Conservation (phyloP, 2,888 invertebrate species). For the Trichogramma dendrolimi region DNA sequence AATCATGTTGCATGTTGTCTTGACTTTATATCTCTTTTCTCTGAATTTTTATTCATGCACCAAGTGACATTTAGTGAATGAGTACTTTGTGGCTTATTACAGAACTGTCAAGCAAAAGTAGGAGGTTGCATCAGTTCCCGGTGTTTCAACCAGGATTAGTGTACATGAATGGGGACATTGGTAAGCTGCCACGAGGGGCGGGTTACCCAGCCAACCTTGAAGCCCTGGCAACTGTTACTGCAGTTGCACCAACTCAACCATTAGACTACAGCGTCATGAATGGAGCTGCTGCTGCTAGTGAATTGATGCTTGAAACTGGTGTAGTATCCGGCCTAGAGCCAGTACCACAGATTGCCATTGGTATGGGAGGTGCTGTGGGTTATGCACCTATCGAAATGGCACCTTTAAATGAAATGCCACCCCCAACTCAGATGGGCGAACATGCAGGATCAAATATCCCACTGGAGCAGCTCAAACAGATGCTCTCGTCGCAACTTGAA, state of each 20-base stretch:
- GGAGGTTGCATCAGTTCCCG: slow-evolving; percentile 1
- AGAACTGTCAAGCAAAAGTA: background rate
- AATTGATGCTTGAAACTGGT: slow-evolving; percentile 48
- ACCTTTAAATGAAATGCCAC: slow-evolving; percentile 49
- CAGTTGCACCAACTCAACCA: slow-evolving; percentile 38
- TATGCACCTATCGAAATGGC: slow-evolving; percentile 47
- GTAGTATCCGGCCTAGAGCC: slow-evolving; percentile 46
- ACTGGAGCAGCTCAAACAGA: slow-evolving; percentile 70
- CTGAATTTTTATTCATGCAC: background rate
- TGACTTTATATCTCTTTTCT: too few relatives aligned
- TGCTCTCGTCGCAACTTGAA: slow-evolving; percentile 78
- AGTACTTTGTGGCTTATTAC: too few relatives aligned
- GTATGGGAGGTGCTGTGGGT: slow-evolving; percentile 49
- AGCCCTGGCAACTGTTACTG: slow-evolving; percentile 52
- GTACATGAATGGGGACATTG: slow-evolving; percentile 81
- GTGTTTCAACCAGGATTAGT: slow-evolving; percentile 59
- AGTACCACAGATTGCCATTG: slow-evolving; percentile 46
- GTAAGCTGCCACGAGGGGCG: slow-evolving; percentile 70
- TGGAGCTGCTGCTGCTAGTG: slow-evolving; percentile 45
- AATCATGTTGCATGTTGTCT: too few relatives aligned
- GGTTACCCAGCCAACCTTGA: slow-evolving; percentile 68
- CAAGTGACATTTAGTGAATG: background rate
- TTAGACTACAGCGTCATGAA: slow-evolving; percentile 53
- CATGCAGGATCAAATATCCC: slow-evolving; percentile 54
- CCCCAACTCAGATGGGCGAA: slow-evolving; percentile 39